These are phyloP conservation scores for Parazoanthus atlanticus DNA, from an alignment of 92 coral and sea anemone species.

Conservation along the genomic window DNA sequence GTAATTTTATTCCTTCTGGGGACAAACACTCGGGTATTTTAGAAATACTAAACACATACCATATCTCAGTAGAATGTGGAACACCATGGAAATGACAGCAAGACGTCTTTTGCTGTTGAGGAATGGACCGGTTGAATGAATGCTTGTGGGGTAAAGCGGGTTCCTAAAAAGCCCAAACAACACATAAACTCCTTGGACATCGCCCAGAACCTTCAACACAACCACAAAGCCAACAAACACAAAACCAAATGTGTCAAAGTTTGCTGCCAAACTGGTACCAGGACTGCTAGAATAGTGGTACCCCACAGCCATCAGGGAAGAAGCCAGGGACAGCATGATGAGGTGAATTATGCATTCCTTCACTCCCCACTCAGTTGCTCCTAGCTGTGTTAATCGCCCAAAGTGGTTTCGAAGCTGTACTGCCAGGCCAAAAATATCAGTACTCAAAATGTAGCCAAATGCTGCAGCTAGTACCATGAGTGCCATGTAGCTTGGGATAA, in stretches of 20 bases:
- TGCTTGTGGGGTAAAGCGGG: slow-evolving; percentile 82
- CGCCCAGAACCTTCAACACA: slow-evolving; percentile 79
- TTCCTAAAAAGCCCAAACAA: slow-evolving; percentile 83
- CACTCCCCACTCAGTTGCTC: slow-evolving; percentile 44
- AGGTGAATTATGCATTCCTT: slow-evolving; percentile 60
- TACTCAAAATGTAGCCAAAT: slow-evolving; percentile 80
- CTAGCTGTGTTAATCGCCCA: not conserved
- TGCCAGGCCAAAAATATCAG: slow-evolving; percentile 73
- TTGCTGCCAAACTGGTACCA: slow-evolving; percentile 9
- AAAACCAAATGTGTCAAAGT: slow-evolving; percentile 70
- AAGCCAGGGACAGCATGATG: slow-evolving; percentile 55
- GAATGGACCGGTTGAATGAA: slow-evolving; percentile 62
- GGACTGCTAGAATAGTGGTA: slow-evolving; percentile 58
- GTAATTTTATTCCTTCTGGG: not conserved
- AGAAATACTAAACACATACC: slow-evolving; percentile 57
- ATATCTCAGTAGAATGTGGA: slow-evolving; percentile 70
- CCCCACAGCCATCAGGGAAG: slow-evolving; percentile 57
- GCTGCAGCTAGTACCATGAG: slow-evolving; percentile 55
- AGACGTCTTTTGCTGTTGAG: slow-evolving; percentile 66
- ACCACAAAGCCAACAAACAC: slow-evolving; percentile 67
- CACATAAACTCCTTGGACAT: slow-evolving; percentile 81
- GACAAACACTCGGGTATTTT: too few relatives aligned
- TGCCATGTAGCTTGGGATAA: slow-evolving; percentile 67
- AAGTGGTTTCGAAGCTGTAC: slow-evolving; percentile 38
- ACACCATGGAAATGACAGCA: slow-evolving; percentile 55